phyloP scores from a whole-genome alignment of 2,113 vertebrate genomes.

The Apteryx owenii region DNA sequence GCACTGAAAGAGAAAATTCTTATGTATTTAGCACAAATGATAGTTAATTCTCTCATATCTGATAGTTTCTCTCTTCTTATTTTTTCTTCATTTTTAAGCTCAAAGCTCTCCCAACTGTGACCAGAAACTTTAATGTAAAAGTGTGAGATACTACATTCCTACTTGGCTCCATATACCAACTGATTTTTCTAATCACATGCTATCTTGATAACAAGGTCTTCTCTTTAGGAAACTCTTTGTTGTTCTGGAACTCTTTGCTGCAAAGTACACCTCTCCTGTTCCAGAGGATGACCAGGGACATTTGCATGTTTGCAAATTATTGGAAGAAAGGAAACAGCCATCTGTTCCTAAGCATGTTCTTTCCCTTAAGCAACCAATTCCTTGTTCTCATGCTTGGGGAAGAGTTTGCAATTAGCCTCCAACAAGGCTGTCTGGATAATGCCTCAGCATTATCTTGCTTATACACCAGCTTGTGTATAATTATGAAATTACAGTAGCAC shows the following conservation, averaged over 20 bases:
- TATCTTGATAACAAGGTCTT: not conserved
- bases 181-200: not conserved
- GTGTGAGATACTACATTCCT: not conserved
- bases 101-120: not conserved
- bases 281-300: slow-evolving; percentile 23
- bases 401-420: slow-evolving; percentile 56
- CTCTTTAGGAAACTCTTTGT: not conserved
- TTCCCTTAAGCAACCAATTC: slow-evolving; percentile 59
- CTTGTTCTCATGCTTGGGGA: slow-evolving; percentile 21
- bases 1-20: not conserved
- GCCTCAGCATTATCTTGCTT: not conserved
- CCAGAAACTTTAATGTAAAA: not conserved
- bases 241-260: not conserved
- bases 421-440: slow-evolving; percentile 42
- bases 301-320: not conserved
- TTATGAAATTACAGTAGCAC: slow-evolving; percentile 18
- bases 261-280: not conserved
- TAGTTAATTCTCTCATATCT: not conserved
- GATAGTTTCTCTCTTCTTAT: not conserved
- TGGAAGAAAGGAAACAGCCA: slow-evolving; percentile 26
- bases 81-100: slow-evolving; percentile 12
- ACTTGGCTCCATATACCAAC: not conserved
- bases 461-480: not conserved
- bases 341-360: slow-evolving; percentile 52
- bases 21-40: not conserved